phyloP scores from a whole-genome alignment of 2,797 vertebrate species.

The Cheirogaleus major region DNA sequence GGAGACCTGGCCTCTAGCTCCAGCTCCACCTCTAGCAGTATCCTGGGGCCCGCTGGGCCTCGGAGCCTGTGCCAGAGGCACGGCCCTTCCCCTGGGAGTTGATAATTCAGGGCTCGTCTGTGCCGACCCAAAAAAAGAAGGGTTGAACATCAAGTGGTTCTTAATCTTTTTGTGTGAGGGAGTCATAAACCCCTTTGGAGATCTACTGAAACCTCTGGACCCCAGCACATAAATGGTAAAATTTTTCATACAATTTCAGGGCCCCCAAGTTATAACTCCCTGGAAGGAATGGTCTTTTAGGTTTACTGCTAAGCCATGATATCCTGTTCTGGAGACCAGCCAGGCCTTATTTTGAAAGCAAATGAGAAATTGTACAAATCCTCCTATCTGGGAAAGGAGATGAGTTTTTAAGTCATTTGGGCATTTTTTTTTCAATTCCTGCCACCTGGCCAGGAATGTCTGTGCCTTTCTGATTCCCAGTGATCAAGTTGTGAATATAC shows the following conservation, averaged over 20 bases:
- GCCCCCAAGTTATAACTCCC: not conserved
- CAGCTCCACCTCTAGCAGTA: not conserved
- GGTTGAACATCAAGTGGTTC: not conserved
- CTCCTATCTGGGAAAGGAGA: not conserved
- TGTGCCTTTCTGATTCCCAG: not conserved
- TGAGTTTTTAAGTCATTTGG: not conserved
- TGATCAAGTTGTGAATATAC: too few species aligned
- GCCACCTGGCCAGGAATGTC: not conserved
- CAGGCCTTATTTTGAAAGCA: conserved; percentile 44
- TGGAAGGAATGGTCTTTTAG: not conserved
- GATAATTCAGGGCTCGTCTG: not conserved
- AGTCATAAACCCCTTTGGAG: not conserved
- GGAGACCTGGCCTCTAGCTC: not conserved
- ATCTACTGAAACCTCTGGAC: not conserved
- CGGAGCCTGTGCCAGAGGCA: not conserved
- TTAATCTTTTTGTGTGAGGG: not conserved
- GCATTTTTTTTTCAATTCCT: not conserved
- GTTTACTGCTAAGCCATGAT: not conserved
- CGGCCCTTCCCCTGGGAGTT: not conserved
- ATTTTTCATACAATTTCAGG: not conserved
- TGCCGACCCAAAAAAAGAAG: not conserved
- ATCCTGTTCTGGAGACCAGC: not conserved
- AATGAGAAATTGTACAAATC: not conserved
- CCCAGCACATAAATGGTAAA: not conserved
- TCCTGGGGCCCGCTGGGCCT: not conserved